phyloP scores from a whole-genome alignment of 1,140 invertebrate species.

The Rhagoletis pomonella region DNA sequence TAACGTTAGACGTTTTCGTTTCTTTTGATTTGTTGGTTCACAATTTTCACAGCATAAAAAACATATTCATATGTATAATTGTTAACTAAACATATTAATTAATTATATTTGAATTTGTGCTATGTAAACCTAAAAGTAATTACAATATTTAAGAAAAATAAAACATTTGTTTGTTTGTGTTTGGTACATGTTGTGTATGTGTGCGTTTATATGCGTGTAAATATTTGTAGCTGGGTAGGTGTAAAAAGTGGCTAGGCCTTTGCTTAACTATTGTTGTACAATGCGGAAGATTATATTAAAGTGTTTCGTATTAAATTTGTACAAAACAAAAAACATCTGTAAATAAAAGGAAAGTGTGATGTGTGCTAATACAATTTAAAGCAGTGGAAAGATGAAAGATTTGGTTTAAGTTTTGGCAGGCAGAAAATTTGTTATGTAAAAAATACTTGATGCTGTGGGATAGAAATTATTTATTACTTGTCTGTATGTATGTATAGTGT shows the following conservation, averaged over 20 bases:
- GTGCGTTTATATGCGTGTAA: neutral
- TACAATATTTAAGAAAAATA: neutral
- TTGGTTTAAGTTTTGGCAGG: neutral
- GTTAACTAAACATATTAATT: slow-evolving; percentile 4
- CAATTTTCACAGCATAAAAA: slow-evolving; percentile 52
- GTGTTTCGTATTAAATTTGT: neutral
- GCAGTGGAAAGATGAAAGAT: too few relatives aligned
- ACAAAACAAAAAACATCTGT: neutral
- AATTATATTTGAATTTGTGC: slow-evolving; percentile 3
- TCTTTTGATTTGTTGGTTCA: slow-evolving; percentile 35
- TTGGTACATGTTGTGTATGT: slow-evolving; percentile 18
- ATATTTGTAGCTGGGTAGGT: neutral
- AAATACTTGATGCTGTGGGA: slow-evolving; percentile 36
- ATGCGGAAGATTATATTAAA: neutral
- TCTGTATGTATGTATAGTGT: neutral
- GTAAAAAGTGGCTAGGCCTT: neutral
- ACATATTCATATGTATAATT: neutral
- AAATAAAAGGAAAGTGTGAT: neutral
- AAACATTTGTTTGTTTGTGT: neutral
- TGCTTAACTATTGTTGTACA: slow-evolving; percentile 6
- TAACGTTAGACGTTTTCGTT: slow-evolving; percentile 32
- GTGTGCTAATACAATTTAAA: slow-evolving; percentile 41
- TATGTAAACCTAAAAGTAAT: slow-evolving; percentile 19
- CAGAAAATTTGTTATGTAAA: slow-evolving; percentile 22
- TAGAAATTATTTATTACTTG: neutral